Percentiles rank a stretch among this genome's conserved stretches.
Evolutionary conservation across 2,797 vertebrate species (phyloP).

Genomic region (Sternotherus odoratus): DNA sequence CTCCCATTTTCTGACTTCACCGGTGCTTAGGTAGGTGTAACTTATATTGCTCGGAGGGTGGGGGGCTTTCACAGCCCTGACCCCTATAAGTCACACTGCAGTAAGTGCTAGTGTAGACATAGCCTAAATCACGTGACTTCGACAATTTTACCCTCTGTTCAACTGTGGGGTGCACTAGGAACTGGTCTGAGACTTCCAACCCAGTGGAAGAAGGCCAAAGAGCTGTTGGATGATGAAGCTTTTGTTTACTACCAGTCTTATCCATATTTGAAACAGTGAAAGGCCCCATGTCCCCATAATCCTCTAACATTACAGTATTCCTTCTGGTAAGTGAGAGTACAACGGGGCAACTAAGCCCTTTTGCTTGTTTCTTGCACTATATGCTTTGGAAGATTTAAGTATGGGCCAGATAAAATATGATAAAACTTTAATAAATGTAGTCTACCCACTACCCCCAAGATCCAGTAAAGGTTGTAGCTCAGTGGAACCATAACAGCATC

Average conservation of each 20-base stretch:
- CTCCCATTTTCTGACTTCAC: no score
- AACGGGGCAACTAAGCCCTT: neutral
- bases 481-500: neutral
- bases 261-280: neutral
- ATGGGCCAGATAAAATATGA: neutral
- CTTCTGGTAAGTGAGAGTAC: neutral
- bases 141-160: neutral
- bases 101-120: no score
- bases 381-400: neutral
- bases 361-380: neutral
- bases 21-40: no score
- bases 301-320: accelerated
- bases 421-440: accelerated
- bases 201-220: neutral
- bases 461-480: accelerated
- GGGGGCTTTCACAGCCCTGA: no score
- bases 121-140: neutral
- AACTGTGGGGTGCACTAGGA: neutral
- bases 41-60: no score
- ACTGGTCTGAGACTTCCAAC: neutral
- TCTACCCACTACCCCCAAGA: neutral
- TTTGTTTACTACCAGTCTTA: neutral
- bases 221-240: neutral
- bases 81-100: no score
- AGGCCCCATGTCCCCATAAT: neutral